Evolutionary conservation across 2,113 vertebrate species (phyloP).

Genomic region (Tenebrosternarchus preto): DNA sequence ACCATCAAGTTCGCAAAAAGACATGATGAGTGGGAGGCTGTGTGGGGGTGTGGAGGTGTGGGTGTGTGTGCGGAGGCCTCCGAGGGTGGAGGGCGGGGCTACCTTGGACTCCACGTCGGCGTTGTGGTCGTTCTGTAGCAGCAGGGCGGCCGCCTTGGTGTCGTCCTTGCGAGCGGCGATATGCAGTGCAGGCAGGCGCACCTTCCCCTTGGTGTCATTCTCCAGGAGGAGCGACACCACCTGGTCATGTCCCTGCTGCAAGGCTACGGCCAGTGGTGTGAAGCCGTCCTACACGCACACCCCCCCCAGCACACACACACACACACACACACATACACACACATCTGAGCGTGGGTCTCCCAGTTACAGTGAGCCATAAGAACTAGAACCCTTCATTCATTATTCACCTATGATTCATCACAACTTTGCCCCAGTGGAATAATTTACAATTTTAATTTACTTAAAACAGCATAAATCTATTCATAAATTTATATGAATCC

Average conservation of each 20-base stretch:
- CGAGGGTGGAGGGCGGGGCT: slow-evolving; percentile 36
- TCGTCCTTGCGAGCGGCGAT: slow-evolving; percentile 97
- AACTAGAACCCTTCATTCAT: not conserved
- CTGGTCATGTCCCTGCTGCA: slow-evolving; percentile 97
- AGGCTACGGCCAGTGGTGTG: slow-evolving; percentile 93
- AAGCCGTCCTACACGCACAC: slow-evolving; percentile 88
- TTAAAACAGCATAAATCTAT: too few species aligned
- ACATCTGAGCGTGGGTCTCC: slow-evolving; percentile 3
- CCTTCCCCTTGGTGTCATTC: slow-evolving; percentile 97
- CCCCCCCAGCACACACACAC: slow-evolving; percentile 31
- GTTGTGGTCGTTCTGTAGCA: slow-evolving; percentile 96
- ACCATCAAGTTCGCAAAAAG: slow-evolving; percentile 53
- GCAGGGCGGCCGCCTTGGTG: slow-evolving; percentile 93
- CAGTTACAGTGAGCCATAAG: not conserved
- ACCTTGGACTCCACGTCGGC: slow-evolving; percentile 98
- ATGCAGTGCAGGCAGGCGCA: slow-evolving; percentile 93
- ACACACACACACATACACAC: slow-evolving; percentile 15
- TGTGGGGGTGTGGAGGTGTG: not conserved
- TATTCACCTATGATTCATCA: not conserved
- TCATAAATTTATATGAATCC: not conserved
- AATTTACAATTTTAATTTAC: not conserved
- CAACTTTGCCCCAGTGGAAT: not conserved
- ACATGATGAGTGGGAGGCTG: not conserved
- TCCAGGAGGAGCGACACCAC: slow-evolving; percentile 96
- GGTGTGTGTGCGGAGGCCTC: not conserved